Conservation (phyloP, 2,888 invertebrate genomes). For the Calephelis perditalis region DNA sequence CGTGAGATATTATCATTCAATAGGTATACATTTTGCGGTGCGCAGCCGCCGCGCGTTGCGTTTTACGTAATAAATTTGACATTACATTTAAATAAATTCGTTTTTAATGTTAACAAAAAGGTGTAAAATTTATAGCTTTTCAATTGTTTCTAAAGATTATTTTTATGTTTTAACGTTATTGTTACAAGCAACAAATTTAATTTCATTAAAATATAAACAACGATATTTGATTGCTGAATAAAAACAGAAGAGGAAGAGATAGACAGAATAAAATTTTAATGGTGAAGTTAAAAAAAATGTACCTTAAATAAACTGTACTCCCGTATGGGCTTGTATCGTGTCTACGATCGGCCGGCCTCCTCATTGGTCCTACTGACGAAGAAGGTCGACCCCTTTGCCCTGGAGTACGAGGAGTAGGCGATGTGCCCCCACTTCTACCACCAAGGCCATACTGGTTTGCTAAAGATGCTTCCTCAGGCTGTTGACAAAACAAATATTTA, state of each 20-base stretch:
- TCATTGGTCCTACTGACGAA: slow-evolving; percentile 84
- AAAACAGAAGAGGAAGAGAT: background rate
- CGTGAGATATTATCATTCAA: no score
- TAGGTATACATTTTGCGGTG: no score
- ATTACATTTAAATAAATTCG: no score
- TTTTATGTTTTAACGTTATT: no score
- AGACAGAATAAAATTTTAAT: background rate
- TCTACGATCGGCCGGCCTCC: slow-evolving; percentile 87
- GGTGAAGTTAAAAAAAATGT: slow-evolving; percentile 12
- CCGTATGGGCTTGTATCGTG: slow-evolving; percentile 92
- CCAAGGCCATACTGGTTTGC: slow-evolving; percentile 58
- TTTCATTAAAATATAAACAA: no score
- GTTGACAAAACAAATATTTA: slow-evolving; percentile 40
- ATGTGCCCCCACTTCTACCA: slow-evolving; percentile 57
- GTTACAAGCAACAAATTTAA: no score
- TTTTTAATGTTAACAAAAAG: no score
- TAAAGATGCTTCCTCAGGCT: slow-evolving; percentile 66
- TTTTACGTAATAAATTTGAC: no score
- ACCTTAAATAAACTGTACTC: slow-evolving; percentile 81
- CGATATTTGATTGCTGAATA: no score
- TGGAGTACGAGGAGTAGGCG: slow-evolving; percentile 60
- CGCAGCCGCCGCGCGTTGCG: no score
- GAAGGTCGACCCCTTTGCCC: slow-evolving; percentile 63
- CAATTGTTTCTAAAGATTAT: no score
- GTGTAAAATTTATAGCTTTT: no score